Base-by-base conservation (phyloP, 2,888 invertebrate species). In the Luperina testacea region DNA sequence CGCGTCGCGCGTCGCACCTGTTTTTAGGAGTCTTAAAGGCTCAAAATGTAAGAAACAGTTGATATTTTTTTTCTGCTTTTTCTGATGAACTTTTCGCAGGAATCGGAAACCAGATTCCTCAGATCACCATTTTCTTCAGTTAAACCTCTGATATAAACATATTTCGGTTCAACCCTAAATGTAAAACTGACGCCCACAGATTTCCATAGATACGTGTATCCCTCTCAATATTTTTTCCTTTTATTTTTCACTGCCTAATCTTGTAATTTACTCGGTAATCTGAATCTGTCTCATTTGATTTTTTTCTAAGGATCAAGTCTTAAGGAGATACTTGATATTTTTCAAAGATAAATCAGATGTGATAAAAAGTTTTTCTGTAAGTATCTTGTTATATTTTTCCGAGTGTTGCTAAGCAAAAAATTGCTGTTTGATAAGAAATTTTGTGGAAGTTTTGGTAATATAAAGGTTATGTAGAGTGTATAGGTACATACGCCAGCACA, bases 221-320 rank as follows among this genome's bases (percentile, higher is more conserved):
- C 15, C 8, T 38, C 48, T 38, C 53, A 27, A 61, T 73, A n/a
- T 67, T 63, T 53, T 81, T 72, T 61, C 71, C 63, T 69, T 67
- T 71, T 74, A 63, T 64, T 75, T 81, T 81, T 51, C 81, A n/a
- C 2, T 24, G 13, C 45, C 15, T 74, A 77, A 83, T 85, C 71
- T 57, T n/a, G 68, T 74, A 57, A 77, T 85, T 81, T 81, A n/a
- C 15, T 42, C 17, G n/a, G 64, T 53, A 76, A 80, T 74, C 27
- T 0, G 71, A 76, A 72, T 73, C 63, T 0, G 42, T 61, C 61
- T 72, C 11, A 65, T 76, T 74, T 81, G 70, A 77, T 77, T 38
- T 65, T 70, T 65, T 32, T 20, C 59, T 64, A 45, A 5, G 17
- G 64, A 11, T 70, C 13, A 32, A 48, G 5, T 20, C 27, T n/a